Evolutionary conservation across 2,888 invertebrate genomes (phyloP).

Genomic region (Odontothrips loti): DNA sequence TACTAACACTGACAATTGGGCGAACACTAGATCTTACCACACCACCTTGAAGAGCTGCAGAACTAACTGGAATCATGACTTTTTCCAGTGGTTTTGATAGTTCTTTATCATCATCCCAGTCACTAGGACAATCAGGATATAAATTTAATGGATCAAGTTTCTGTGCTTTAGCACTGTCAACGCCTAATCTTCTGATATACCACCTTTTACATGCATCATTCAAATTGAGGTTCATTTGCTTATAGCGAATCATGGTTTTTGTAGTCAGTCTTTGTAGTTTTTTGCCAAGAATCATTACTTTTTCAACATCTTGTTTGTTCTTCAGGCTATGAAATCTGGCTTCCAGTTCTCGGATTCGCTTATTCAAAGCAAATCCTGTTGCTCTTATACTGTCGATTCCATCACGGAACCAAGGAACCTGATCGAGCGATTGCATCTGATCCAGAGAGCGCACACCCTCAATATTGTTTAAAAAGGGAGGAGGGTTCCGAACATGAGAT

Average conservation of each 20-base stretch:
- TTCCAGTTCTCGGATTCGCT: constrained; percentile 8
- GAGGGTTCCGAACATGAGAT: background rate
- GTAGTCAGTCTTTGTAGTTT: background rate
- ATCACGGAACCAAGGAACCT: constrained; percentile 1
- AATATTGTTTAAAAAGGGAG: background rate
- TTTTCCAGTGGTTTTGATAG: background rate
- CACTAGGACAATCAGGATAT: background rate
- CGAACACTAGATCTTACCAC: background rate
- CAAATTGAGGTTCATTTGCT: background rate
- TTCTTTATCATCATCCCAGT: background rate
- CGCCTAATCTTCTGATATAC: background rate
- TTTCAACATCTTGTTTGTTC: background rate
- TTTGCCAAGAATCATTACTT: background rate
- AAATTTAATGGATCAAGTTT: background rate
- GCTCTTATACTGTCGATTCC: background rate
- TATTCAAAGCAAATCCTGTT: background rate
- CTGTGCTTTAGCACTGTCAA: too few relatives aligned
- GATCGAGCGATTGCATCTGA: background rate
- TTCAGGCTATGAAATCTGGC: constrained; percentile 7
- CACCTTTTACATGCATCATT: background rate
- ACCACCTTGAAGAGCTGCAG: background rate
- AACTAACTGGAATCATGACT: background rate
- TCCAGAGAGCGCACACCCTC: background rate
- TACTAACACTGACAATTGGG: background rate
- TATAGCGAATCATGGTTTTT: background rate